Conservation (phyloP, 2,113 vertebrate genomes). For the Corapipo altera region DNA sequence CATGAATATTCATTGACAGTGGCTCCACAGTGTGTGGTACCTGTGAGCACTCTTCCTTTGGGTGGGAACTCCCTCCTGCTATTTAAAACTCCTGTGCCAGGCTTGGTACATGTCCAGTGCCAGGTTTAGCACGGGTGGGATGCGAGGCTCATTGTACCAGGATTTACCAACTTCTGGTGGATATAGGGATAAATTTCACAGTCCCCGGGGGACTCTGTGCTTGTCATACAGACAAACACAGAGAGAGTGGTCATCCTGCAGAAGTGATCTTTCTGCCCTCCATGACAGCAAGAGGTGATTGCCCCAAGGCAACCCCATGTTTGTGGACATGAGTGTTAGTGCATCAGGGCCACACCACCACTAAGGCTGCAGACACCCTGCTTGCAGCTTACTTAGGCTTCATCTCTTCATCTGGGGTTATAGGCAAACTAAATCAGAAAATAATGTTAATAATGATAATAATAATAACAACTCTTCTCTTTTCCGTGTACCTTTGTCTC, state of each 20-base stretch:
- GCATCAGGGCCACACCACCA: background rate
- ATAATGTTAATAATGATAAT: background rate
- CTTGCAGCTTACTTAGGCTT: background rate
- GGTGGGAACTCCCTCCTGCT: background rate
- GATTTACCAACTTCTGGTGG: background rate
- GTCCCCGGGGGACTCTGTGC: no score
- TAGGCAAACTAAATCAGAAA: background rate
- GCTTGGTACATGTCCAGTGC: background rate
- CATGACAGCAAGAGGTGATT: fast-evolving
- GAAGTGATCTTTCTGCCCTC: background rate
- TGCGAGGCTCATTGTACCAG: background rate
- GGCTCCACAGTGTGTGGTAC: background rate
- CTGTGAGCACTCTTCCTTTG: background rate
- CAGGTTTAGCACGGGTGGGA: no score
- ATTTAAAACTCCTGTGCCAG: background rate
- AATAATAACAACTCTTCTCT: background rate
- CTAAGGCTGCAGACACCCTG: background rate
- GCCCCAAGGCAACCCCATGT: background rate
- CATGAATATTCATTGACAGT: background rate
- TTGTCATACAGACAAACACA: background rate
- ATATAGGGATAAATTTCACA: background rate
- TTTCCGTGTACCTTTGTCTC: background rate
- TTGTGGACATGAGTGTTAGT: background rate
- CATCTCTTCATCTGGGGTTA: background rate
- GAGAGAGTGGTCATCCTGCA: background rate